Percentiles rank a stretch among this genome's conserved stretches.
Conservation (phyloP, 2,888 invertebrate genomes). For the Melanophora roralis region DNA sequence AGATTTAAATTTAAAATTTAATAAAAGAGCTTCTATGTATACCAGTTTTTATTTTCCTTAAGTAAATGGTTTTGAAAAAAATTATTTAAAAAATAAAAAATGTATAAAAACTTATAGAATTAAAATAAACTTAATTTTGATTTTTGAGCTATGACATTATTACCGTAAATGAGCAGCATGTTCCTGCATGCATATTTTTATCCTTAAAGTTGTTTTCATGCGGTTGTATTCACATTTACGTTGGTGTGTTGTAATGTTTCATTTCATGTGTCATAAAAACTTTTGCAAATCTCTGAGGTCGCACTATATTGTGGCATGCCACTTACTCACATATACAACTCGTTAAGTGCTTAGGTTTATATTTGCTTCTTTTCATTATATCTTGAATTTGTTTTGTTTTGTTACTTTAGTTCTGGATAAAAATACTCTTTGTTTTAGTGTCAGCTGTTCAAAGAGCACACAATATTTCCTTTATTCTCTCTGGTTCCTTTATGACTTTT, state of each 20-base stretch:
- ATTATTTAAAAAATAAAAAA: too few relatives aligned
- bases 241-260: conserved; percentile 51
- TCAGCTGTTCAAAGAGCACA: conserved; percentile 48
- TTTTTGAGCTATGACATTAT: neutral
- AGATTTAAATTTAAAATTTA: too few relatives aligned
- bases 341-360: conserved; percentile 62
- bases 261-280: conserved; percentile 63
- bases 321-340: conserved; percentile 63
- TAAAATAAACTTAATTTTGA: too few relatives aligned
- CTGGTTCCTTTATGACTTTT: neutral
- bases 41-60: too few relatives aligned
- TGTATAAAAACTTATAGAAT: too few relatives aligned
- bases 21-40: too few relatives aligned
- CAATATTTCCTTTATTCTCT: conserved; percentile 37
- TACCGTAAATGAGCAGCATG: neutral
- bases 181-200: neutral
- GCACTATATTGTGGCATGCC: conserved; percentile 60
- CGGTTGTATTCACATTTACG: conserved; percentile 12
- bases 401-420: conserved; percentile 10
- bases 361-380: conserved; percentile 23
- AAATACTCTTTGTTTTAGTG: conserved; percentile 52
- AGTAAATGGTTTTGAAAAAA: too few relatives aligned
- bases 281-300: conserved; percentile 63
- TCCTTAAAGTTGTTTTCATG: neutral
- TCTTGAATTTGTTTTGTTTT: neutral